Conservation (phyloP, 2,888 invertebrate genomes). For the Pemphredon lugubris region DNA sequence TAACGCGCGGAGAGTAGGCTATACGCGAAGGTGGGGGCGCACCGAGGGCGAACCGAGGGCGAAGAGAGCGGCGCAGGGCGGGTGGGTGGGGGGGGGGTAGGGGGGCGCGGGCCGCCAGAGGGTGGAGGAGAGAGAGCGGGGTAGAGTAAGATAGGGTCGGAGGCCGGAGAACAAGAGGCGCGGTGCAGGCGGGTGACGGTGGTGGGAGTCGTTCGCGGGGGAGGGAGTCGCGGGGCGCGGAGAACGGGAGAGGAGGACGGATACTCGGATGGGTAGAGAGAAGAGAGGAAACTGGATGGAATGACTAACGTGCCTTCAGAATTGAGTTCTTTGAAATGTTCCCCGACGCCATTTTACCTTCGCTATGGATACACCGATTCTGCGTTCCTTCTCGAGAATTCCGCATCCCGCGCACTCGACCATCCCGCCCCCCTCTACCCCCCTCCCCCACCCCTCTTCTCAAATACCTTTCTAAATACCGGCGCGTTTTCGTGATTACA, state of each 20-base stretch:
- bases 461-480: conserved; percentile 10
- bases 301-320: conserved; percentile 57
- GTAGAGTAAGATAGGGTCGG: not conserved
- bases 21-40: conserved; percentile 13
- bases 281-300: conserved; percentile 42
- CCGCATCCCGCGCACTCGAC: not conserved
- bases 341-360: conserved; percentile 52
- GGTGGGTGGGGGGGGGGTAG: conserved; percentile 27
- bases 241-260: conserved; percentile 1
- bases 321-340: conserved; percentile 58
- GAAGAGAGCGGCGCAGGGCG: conserved; percentile 15
- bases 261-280: not conserved
- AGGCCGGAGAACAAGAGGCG: too few relatives aligned
- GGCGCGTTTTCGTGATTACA: too few relatives aligned
- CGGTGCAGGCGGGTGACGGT: too few relatives aligned
- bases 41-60: conserved; percentile 20
- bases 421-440: not conserved
- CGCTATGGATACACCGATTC: conserved; percentile 13
- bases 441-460: not conserved
- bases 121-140: conserved; percentile 15
- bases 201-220: too few relatives aligned
- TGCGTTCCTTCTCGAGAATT: conserved; percentile 15
- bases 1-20: conserved; percentile 15
- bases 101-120: conserved; percentile 26
- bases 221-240: too few relatives aligned